Base-by-base conservation (phyloP, 2,888 invertebrate genomes). In the Clunio marinus region DNA sequence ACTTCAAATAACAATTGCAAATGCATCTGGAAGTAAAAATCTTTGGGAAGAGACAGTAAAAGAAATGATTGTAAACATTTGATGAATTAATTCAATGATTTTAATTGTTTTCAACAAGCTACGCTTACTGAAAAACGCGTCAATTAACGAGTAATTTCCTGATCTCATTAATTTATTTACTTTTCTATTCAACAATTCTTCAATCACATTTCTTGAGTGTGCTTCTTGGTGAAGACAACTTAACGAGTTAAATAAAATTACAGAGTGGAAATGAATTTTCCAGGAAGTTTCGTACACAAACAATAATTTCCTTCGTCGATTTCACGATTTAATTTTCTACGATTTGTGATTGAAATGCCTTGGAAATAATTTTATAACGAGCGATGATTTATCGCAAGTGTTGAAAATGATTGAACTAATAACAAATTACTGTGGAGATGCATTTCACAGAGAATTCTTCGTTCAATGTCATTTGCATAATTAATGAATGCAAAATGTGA, bases 391-490 rank as follows among this genome's bases (percentile, higher is more conserved):
- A 45, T 35, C n/a, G 5, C 60, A 63, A 63, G 63, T 63, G 63
- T 20, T 63, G 20, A 63, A 63, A 63, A 25, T 46, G 45, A 63
- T 28, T 63, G 28, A 46, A 25, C 46, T 28, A 63, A 37, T 22
- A 2, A 41, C 41, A 62, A 13, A 22, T 5, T 10, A 62, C 41
- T n/a, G 41, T 15, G 2, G 57, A 46, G 46, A 27, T 45, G 63
- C 37, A 63, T 63, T 45, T 57, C 57, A 27, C 25, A 13, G 24
- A 20, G n/a, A 46, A 22, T 22, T 25, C 32, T 46, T 17, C 51
- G 22, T 37, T 45, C 45, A 63, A 17, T 63, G 46, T 20, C 15
- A 46, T 63, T 62, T 63, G 63, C 63, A 63, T 63, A 63, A 63
- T 63, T 63, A 63, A 62, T 45, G 63, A 63, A 46, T 46, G 45